Evolutionary conservation across 1,140 invertebrate species (phyloP), one percentile per base, ranked within the genome.

Genomic region (Cylas formicarius): DNA sequence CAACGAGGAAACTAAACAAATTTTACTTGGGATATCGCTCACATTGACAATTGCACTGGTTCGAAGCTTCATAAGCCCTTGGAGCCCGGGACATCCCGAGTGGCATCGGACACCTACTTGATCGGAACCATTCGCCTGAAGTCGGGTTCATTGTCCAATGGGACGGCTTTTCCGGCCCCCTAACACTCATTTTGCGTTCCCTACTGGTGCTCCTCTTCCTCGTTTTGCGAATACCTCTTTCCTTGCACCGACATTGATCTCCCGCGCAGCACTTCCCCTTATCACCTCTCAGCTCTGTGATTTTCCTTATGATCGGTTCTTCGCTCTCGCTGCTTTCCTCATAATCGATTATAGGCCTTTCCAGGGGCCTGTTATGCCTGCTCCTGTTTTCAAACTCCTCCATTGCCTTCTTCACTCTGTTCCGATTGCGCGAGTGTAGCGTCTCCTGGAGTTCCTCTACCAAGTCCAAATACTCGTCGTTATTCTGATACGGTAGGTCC

Each of bases 401-500:
- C 52, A 62, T 60, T 1, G 61, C 55, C 33, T 52, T 56, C 29
- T 48, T 43, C 0, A 65, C 63, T 21, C 63, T 47, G 17, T 57
- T 50, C 23, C 53, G 49, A 34, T 63, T 65, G 18, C 46, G 38
- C 4, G 38, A 28, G 26, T 53, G 51, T 13, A 54, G 16, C 50
- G 48, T 36, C 50, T 63, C 34, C 53, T 63, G 58, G 9, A 65
- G 38, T 41, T 65, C 63, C 20, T 61, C 44, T 2, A 63, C 51
- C 22, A 65, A 44, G 19, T 61, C 53, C 10, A 56, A 26, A 44
- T 63, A 63, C 22, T 63, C 57, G 8, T 62, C 57, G n/a, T 53
- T 61, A 28, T 62, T 55, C 44, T 63, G 63, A 31, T 63, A 65
- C 6, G 58, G 57, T 3, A 63, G 46, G 29, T 57, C 56, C 4